phyloP scores from a whole-genome alignment of 37 sponge, comb jelly and placozoan genomes.

The Spongilla lacustris region DNA sequence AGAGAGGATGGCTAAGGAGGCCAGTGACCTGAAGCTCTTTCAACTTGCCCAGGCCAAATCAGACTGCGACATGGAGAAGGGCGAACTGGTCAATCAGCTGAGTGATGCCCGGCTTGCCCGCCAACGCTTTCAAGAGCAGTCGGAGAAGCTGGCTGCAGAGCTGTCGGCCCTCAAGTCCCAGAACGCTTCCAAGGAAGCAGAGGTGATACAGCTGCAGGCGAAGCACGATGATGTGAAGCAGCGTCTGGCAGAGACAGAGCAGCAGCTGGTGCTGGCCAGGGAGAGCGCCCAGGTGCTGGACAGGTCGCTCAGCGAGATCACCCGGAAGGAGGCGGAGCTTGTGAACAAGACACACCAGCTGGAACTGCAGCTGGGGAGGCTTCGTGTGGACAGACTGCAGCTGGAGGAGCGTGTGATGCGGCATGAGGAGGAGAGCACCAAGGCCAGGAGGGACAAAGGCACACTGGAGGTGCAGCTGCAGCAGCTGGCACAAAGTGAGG shows the following conservation, averaged over 20 bases:
- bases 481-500: conserved; percentile 10
- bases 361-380: conserved; percentile 19
- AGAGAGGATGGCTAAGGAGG: too few relatives aligned
- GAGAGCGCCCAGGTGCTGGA: not conserved
- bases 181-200: too few relatives aligned
- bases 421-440: not conserved
- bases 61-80: too few relatives aligned
- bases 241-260: not conserved
- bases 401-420: conserved; percentile 23
- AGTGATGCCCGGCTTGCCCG: not conserved
- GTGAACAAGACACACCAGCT: not conserved
- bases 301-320: too few relatives aligned
- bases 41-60: too few relatives aligned
- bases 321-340: conserved; percentile 11
- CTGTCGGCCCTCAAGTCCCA: not conserved
- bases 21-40: too few relatives aligned
- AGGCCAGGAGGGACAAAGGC: not conserved
- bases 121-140: too few relatives aligned
- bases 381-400: not conserved
- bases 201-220: too few relatives aligned
- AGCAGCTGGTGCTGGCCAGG: not conserved
- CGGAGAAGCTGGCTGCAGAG: not conserved
- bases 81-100: too few relatives aligned
- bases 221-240: too few relatives aligned
- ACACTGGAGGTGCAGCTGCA: conserved; percentile 4